Conservation (phyloP, 35 echinoderm and acorn worm species). For the Lytechinus variegatus region DNA sequence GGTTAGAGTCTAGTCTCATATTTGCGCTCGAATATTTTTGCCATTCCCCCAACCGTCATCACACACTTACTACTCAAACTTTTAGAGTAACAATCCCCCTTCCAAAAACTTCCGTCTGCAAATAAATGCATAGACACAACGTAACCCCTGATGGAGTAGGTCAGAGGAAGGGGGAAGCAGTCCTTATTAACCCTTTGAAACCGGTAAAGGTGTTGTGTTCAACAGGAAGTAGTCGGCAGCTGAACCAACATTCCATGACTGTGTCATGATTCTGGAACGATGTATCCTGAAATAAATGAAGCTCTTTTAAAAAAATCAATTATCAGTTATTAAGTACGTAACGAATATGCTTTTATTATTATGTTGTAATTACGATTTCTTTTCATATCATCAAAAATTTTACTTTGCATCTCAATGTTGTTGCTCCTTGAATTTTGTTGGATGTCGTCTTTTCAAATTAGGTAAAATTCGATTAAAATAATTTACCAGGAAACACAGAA, state of each 20-base stretch:
- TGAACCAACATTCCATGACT: background rate
- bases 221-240: background rate
- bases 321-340: too few species aligned
- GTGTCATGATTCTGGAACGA: background rate
- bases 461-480: too few species aligned
- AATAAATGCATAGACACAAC: background rate
- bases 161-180: background rate
- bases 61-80: background rate
- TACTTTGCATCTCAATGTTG: too few species aligned
- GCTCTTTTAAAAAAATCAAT: too few species aligned
- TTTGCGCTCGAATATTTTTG: background rate
- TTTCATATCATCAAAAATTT: too few species aligned
- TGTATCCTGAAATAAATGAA: too few species aligned
- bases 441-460: too few species aligned
- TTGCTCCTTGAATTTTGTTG: too few species aligned
- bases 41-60: background rate
- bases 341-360: too few species aligned
- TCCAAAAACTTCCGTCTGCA: constrained; percentile 36
- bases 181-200: background rate
- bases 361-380: too few species aligned
- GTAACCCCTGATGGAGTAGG: background rate
- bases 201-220: background rate
- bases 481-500: too few species aligned
- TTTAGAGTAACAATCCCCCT: constrained; percentile 38
- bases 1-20: background rate